Conservation (phyloP, 1,140 invertebrate genomes). For the Caerostris darwini region DNA sequence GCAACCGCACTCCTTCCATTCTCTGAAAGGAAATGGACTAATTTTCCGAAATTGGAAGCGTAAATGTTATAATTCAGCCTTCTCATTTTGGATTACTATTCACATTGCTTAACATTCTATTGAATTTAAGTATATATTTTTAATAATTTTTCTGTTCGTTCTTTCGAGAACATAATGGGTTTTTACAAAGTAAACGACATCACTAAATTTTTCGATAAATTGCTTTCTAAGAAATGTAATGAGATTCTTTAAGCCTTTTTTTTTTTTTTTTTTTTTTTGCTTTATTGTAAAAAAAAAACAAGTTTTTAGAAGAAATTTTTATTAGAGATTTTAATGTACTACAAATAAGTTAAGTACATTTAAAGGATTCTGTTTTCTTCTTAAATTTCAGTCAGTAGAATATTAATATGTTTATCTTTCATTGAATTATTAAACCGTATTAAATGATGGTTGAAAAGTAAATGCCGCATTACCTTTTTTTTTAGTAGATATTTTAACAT, state of each 20-base stretch:
- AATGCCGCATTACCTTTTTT: too few relatives aligned
- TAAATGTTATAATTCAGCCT: constrained; percentile 41
- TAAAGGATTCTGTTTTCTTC: neutral
- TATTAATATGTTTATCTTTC: too few relatives aligned
- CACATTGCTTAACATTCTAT: neutral
- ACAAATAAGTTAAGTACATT: neutral
- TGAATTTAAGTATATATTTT: constrained; percentile 9
- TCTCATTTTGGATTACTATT: constrained; percentile 36
- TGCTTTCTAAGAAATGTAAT: constrained; percentile 16
- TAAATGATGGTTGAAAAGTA: too few relatives aligned
- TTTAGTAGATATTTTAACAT: too few relatives aligned
- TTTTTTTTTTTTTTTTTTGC: neutral
- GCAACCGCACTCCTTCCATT: neutral
- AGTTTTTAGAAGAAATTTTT: neutral
- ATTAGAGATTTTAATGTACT: neutral
- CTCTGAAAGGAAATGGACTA: constrained; percentile 37
- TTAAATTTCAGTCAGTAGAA: too few relatives aligned
- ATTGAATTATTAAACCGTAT: too few relatives aligned
- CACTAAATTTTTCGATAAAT: constrained; percentile 9
- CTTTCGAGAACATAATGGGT: constrained; percentile 32
- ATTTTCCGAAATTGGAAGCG: constrained; percentile 59
- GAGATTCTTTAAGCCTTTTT: neutral
- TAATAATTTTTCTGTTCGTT: constrained; percentile 9
- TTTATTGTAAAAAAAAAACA: neutral
- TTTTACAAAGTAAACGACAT: neutral